These are phyloP conservation scores for Zoanthus sansibaricus DNA, from an alignment of 92 coral and sea anemone genomes.

Conservation along the genomic window DNA sequence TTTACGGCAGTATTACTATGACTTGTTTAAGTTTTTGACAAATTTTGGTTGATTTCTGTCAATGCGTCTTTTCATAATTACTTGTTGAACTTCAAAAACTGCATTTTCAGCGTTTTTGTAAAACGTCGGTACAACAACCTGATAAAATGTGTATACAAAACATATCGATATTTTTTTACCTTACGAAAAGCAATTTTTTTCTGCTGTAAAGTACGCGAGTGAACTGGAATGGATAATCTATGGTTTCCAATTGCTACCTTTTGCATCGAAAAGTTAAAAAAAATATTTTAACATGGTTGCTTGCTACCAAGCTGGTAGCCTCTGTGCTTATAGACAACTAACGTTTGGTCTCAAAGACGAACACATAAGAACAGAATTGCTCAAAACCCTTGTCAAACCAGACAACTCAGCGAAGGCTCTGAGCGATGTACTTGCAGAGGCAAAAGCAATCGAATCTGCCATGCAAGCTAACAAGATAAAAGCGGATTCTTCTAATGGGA, in stretches of 20 bases:
- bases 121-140: conserved; percentile 4
- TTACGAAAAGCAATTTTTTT: neutral
- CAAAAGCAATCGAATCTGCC: too few species aligned
- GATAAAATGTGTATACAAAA: conserved; percentile 5
- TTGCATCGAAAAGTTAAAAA: neutral
- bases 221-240: conserved; percentile 7
- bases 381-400: too few species aligned
- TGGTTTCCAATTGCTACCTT: neutral
- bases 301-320: neutral
- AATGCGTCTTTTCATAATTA: neutral
- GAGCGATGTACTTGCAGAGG: too few species aligned
- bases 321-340: too few species aligned
- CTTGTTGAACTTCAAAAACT: conserved; percentile 1
- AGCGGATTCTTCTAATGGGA: too few species aligned
- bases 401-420: too few species aligned
- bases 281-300: neutral
- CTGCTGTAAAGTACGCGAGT: neutral
- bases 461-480: too few species aligned
- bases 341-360: too few species aligned
- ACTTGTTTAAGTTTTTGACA: neutral
- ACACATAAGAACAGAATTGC: too few species aligned
- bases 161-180: neutral
- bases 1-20: conserved; percentile 3
- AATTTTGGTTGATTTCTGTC: conserved; percentile 2
- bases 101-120: conserved; percentile 9